These are phyloP conservation scores for Tipula helvola DNA, from an alignment of 2,888 invertebrate genomes.

Conservation along the genomic window DNA sequence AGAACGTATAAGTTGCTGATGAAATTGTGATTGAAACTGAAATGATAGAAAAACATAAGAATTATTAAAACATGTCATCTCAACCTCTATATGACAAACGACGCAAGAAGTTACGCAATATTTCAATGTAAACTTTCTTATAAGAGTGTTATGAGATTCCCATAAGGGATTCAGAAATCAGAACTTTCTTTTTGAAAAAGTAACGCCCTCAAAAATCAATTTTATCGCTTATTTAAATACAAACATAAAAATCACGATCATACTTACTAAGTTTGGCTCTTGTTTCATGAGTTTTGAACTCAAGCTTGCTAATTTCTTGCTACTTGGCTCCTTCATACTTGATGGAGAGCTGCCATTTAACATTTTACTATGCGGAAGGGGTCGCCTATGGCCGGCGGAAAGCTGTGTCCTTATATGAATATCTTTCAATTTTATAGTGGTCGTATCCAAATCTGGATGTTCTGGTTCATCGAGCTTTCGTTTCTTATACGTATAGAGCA, in stretches of 20 bases:
- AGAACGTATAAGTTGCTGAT: slow-evolving; percentile 7
- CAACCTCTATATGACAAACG: no score
- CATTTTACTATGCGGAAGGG: slow-evolving; percentile 17
- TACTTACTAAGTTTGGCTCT: neutral
- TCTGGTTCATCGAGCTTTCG: slow-evolving; percentile 57
- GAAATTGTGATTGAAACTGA: slow-evolving; percentile 8
- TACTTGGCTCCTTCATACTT: neutral
- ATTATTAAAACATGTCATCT: no score
- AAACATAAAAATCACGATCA: neutral
- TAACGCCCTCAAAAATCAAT: neutral
- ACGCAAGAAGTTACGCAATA: no score
- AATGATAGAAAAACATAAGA: neutral
- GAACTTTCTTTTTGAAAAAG: no score
- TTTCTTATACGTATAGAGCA: slow-evolving; percentile 57
- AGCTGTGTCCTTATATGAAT: slow-evolving; percentile 32
- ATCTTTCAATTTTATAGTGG: slow-evolving; percentile 62
- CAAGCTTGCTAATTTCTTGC: neutral
- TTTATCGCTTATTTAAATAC: neutral
- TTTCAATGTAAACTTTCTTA: no score
- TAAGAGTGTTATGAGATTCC: no score
- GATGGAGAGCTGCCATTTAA: slow-evolving; percentile 7
- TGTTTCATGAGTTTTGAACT: slow-evolving; percentile 5
- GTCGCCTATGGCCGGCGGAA: slow-evolving; percentile 27
- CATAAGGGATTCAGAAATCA: no score
- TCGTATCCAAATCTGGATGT: slow-evolving; percentile 63